phyloP scores from a whole-genome alignment of 2,888 invertebrate species.

The Polia nebulosa region DNA sequence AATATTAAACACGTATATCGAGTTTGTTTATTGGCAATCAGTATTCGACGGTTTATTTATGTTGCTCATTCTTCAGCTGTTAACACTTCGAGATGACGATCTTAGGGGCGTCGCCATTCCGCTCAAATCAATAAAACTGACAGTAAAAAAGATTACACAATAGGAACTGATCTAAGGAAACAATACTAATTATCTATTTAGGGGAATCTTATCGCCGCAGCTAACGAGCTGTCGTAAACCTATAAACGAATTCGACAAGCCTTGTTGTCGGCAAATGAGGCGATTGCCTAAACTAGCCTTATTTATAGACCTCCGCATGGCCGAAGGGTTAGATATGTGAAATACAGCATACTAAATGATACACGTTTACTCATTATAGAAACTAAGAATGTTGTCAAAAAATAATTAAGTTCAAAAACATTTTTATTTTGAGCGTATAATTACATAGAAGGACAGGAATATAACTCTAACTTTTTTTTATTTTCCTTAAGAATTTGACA shows the following conservation, averaged over 20 bases:
- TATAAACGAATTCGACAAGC: constrained; percentile 83
- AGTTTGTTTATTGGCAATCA: constrained; percentile 87
- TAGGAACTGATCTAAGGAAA: constrained; percentile 72
- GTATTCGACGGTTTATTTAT: constrained; percentile 81
- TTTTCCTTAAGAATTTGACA: constrained; percentile 2
- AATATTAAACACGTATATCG: constrained; percentile 76
- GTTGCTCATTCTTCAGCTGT: constrained; percentile 77
- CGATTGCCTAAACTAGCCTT: constrained; percentile 81
- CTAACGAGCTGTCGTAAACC: constrained; percentile 88
- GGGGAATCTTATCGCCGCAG: constrained; percentile 81
- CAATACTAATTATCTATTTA: constrained; percentile 90
- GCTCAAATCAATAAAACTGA: constrained; percentile 66
- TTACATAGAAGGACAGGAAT: constrained; percentile 31
- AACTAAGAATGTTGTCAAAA: constrained; percentile 62
- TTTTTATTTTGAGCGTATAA: constrained; percentile 57
- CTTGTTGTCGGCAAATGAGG: constrained; percentile 82
- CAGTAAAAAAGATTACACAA: constrained; percentile 70
- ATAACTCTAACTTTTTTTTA: constrained; percentile 3
- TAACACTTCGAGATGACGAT: constrained; percentile 69
- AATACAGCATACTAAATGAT: constrained; percentile 81
- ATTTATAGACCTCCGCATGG: constrained; percentile 78
- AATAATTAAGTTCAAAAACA: constrained; percentile 57
- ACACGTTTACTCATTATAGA: constrained; percentile 78
- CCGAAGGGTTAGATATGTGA: constrained; percentile 71
- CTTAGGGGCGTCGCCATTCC: constrained; percentile 61